A percentile compares a stretch with the other conserved stretches of the same genome.
Conservation (phyloP, 2,797 vertebrate genomes). For the Hapalemur alaotrensis region DNA sequence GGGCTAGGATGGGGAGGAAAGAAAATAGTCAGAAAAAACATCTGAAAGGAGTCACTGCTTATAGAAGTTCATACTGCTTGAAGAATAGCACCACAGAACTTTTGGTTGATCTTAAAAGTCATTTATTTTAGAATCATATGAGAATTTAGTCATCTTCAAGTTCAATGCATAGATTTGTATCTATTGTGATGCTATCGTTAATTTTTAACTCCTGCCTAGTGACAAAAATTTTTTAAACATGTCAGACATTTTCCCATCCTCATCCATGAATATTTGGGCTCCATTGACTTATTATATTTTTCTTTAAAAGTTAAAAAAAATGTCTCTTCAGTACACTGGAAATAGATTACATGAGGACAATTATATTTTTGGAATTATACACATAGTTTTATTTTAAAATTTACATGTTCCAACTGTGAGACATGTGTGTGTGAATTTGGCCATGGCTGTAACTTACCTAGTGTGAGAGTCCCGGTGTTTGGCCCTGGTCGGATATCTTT, state of each 20-base stretch:
- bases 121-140: background rate
- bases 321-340: no score
- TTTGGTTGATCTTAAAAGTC: background rate
- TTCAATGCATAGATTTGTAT: rapidly evolving
- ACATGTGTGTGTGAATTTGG: background rate
- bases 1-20: background rate
- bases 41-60: background rate
- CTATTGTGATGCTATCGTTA: background rate
- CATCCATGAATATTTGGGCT: background rate
- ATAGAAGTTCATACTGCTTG: background rate
- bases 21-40: background rate
- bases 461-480: rapidly evolving
- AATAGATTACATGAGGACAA: background rate
- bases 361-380: background rate
- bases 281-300: background rate
- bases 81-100: background rate
- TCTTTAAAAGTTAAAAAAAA: background rate
- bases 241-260: background rate
- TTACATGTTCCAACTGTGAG: background rate
- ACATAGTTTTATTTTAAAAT: background rate
- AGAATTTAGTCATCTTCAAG: background rate
- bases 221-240: background rate
- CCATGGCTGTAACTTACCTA: background rate
- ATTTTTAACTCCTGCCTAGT: background rate
- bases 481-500: rapidly evolving